Conservation (phyloP, 1,140 invertebrate species). For the Aphaenogaster ashmeadi region DNA sequence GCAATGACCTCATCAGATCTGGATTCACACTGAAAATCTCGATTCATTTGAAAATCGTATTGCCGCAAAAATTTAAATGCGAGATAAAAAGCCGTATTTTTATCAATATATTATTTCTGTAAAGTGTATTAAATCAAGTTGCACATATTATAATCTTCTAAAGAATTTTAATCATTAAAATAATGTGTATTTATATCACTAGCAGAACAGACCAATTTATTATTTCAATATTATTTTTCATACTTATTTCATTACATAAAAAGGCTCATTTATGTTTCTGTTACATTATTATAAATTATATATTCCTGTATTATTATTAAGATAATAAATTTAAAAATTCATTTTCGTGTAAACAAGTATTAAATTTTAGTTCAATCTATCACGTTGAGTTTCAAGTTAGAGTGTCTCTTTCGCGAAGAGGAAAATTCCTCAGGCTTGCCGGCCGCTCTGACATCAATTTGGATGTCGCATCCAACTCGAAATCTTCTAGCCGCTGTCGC, state of each 20-base stretch:
- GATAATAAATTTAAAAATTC: neutral
- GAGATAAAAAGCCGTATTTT: neutral
- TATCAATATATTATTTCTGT: neutral
- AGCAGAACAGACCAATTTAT: neutral
- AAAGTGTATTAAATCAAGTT: neutral
- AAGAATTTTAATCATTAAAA: neutral
- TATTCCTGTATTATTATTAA: neutral
- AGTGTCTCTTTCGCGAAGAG: neutral
- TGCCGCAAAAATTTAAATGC: slow-evolving; percentile 25
- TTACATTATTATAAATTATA: neutral
- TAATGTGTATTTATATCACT: neutral
- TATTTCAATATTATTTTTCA: slow-evolving; percentile 13
- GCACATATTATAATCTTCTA: neutral
- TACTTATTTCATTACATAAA: neutral
- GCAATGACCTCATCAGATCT: slow-evolving; percentile 65
- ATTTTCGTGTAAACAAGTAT: neutral
- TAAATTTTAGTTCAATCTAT: neutral
- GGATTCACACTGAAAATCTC: neutral
- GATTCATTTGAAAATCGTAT: slow-evolving; percentile 8
- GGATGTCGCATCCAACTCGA: neutral
- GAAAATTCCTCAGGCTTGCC: neutral
- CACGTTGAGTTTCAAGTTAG: neutral
- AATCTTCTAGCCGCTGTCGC: slow-evolving; percentile 8
- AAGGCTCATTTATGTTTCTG: neutral
- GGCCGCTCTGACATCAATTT: neutral